Evolutionary conservation across 2,888 invertebrate genomes (phyloP), one percentile per base, ranked within the genome.

Genomic region (Athalia cordata): DNA sequence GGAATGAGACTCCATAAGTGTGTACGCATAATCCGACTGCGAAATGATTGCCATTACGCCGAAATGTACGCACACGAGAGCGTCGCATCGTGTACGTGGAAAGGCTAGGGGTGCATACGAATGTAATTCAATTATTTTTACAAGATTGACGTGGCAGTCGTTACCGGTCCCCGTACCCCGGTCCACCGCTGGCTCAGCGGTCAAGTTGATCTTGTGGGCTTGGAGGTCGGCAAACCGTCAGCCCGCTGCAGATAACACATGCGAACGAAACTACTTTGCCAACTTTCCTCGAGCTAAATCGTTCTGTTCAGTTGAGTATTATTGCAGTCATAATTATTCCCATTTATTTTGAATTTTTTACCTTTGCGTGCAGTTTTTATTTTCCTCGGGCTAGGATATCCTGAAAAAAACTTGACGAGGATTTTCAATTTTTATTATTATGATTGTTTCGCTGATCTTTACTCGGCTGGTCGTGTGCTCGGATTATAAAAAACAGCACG

Each of bases 91-190:
- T 77, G 67, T 49, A 50, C 49, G 66, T 67, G 59, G 59, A 70
- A 29, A 45, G 29, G 68, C 70, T n/a, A 15, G 57, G 59, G 77
- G 67, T 59, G 65, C 77, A 65, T 77, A 67, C 77, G 50, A 77
- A 57, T 72, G 77, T 77, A 77, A 77, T 77, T 77, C 77, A 77
- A 77, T 77, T 77, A 77, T 77, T 70, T 77, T 77, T 77, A 72
- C 70, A 72, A 72, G 70, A 77, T 77, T 77, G 70, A 77, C 77
- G 77, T 77, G 62, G 68, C 77, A 62, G 70, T 77, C 77, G 77
- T 77, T 77, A 70, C 77, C 61, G 29, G 70, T 49, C 59, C 72
- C 59, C 62, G 8, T 8, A 8, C 70, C 57, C 72, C 72, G 72
- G 11, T 59, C 72, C 59, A 6, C 11, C 55, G 55, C 47, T 47